Conservation (phyloP, 1,140 invertebrate genomes). For the Nymphalis io region DNA sequence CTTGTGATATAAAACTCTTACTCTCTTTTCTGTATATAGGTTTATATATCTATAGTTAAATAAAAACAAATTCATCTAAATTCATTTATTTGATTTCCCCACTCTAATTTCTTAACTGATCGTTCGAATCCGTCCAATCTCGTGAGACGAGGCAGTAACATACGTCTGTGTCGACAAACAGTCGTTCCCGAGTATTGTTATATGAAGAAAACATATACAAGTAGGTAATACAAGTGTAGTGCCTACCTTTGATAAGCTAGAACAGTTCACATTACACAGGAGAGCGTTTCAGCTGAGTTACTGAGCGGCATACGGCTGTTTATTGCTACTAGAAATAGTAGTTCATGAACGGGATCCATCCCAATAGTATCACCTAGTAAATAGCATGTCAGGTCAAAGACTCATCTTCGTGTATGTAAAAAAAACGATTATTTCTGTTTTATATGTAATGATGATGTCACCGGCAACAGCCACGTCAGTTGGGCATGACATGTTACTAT, state of each 20-base stretch:
- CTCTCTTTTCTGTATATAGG: too few species aligned
- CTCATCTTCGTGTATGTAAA: too few species aligned
- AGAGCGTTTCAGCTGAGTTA: background rate
- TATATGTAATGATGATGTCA: too few species aligned
- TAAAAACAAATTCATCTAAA: constrained; percentile 21
- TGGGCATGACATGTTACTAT: too few species aligned
- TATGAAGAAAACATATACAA: constrained; percentile 35
- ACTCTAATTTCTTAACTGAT: constrained; percentile 29
- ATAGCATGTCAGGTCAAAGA: too few species aligned
- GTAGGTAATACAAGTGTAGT: constrained; percentile 43
- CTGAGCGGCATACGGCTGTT: too few species aligned
- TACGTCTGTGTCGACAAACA: constrained; percentile 40
- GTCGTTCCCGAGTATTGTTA: constrained; percentile 33
- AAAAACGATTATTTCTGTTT: too few species aligned
- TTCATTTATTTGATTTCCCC: background rate
- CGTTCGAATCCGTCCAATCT: constrained; percentile 26
- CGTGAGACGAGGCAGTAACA: constrained; percentile 21
- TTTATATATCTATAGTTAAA: background rate
- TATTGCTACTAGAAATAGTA: too few species aligned
- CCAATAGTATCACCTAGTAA: too few species aligned
- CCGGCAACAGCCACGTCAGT: too few species aligned
- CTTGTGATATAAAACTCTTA: too few species aligned
- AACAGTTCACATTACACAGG: background rate
- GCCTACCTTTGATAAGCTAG: constrained; percentile 37
- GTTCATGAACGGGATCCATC: too few species aligned